These are phyloP conservation scores for Drymonia ruficornis DNA, from an alignment of 2,888 invertebrate genomes.

Conservation along the genomic window DNA sequence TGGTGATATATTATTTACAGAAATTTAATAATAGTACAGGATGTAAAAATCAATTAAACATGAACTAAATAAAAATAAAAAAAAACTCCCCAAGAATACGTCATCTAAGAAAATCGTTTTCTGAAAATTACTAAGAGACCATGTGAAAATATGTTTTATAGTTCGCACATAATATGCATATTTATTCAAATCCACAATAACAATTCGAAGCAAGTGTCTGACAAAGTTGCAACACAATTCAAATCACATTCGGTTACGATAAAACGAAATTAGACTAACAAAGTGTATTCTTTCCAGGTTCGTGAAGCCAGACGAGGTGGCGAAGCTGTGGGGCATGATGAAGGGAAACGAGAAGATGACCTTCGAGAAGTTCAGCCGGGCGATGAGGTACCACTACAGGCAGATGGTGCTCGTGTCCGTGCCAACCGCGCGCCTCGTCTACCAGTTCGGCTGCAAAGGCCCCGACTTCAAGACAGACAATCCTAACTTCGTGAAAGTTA, in stretches of 20 bases:
- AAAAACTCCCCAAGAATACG: not conserved
- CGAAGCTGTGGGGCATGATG: constrained; percentile 93
- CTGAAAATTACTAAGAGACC: constrained; percentile 8
- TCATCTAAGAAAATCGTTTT: not conserved
- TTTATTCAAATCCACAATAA: constrained; percentile 20
- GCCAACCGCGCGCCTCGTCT: constrained; percentile 90
- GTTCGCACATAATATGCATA: constrained; percentile 16
- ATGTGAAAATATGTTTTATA: constrained; percentile 18
- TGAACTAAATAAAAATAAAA: no score
- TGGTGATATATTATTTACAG: not conserved
- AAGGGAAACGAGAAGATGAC: constrained; percentile 96
- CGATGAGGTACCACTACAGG: constrained; percentile 95
- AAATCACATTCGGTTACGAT: constrained; percentile 23
- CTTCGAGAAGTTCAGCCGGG: constrained; percentile 96
- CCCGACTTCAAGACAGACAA: constrained; percentile 90
- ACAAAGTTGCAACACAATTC: constrained; percentile 26
- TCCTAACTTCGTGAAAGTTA: constrained; percentile 79
- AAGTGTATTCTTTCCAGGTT: constrained; percentile 83
- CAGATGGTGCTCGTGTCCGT: constrained; percentile 90
- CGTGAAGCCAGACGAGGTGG: constrained; percentile 93
- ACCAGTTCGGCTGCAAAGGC: constrained; percentile 93
- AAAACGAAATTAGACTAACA: constrained; percentile 25
- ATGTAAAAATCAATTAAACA: no score
- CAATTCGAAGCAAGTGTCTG: constrained; percentile 32
- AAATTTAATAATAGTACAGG: no score